A percentile compares a stretch with the other conserved stretches of the same genome.
Conservation (phyloP, 2,888 invertebrate species). For the Uloborus plumipes region DNA sequence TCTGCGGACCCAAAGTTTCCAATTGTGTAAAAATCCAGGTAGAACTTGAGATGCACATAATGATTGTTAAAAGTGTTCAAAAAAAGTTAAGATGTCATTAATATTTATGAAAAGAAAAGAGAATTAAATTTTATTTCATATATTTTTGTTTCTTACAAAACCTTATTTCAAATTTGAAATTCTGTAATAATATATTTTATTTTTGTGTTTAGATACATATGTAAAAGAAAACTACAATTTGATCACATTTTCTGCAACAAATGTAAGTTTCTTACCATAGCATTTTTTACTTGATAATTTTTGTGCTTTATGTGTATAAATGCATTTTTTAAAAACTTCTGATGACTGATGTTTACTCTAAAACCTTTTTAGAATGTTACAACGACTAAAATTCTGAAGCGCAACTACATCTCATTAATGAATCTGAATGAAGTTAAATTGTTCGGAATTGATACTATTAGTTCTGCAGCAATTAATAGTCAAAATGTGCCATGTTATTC, state of each 20-base stretch:
- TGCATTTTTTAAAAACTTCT: no score
- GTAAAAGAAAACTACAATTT: constrained; percentile 29
- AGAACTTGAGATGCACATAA: no score
- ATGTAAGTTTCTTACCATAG: constrained; percentile 9
- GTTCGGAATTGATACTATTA: constrained; percentile 11
- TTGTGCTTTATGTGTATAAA: no score
- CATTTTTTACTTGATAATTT: not conserved
- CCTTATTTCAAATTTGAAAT: no score
- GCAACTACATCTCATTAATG: constrained; percentile 11
- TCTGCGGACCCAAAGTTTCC: no score
- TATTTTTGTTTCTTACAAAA: no score
- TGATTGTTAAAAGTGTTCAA: no score
- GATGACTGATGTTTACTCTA: no score
- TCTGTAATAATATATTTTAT: not conserved
- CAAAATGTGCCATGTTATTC: constrained; percentile 1
- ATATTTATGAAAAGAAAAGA: no score
- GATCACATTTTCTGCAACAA: constrained; percentile 15
- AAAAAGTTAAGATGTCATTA: no score
- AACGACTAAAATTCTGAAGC: not conserved
- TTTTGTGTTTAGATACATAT: constrained; percentile 28
- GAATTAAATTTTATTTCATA: no score
- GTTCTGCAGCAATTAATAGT: constrained; percentile 16
- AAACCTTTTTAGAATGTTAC: constrained; percentile 7
- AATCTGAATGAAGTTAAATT: constrained; percentile 34
- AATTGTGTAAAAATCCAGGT: no score